Evolutionary conservation across 1,140 invertebrate genomes (phyloP), one percentile per base, ranked within the genome.

Genomic region (Drusus annulatus): DNA sequence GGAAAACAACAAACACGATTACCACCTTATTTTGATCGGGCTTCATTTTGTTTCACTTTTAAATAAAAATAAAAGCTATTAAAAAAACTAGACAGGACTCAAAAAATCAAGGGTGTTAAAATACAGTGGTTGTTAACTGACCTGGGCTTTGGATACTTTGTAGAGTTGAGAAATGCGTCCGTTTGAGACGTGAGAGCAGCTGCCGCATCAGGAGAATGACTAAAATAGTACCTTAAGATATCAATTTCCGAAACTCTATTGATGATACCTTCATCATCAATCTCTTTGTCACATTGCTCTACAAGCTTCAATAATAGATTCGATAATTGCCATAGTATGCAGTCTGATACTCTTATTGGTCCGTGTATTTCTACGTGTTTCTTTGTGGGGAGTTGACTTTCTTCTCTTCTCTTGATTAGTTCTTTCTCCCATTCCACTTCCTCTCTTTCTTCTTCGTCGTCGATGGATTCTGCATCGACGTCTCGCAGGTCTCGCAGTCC

Each of bases 241-340:
- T 65, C 62, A 28, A 60, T 60, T 19, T 60, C 56, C 17, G 56
- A 60, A 60, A 13, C 36, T 45, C 36, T 45, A 45, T 45, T 45
- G 36, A 60, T 21, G 16, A 60, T 7, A 17, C 10, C n/a, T 13
- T 23, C 17, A 60, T n/a, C 56, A 4, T 10, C 56, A 15, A 21
- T 13, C 56, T 45, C n/a, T 10, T 71, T 23, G 23, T 71, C 62
- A 10, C 16, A 16, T 7, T 63, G 6, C 10, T 71, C 5, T 5
- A 50, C 19, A 15, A 74, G 50, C 51, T 56, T 74, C 4, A 74
- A n/a, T 5, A 52, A 16, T 2, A 74, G 69, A 25, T 74, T 54
- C 4, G 69, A 21, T 25, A 74, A 25, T 21, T 74, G 69, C 10
- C 51, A n/a, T 1, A 74, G 50, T 13, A 74, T 52, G 69, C 69